These are phyloP conservation scores for Odocoileus virginianus DNA, from an alignment of 2,113 vertebrate genomes.

Conservation along the genomic window DNA sequence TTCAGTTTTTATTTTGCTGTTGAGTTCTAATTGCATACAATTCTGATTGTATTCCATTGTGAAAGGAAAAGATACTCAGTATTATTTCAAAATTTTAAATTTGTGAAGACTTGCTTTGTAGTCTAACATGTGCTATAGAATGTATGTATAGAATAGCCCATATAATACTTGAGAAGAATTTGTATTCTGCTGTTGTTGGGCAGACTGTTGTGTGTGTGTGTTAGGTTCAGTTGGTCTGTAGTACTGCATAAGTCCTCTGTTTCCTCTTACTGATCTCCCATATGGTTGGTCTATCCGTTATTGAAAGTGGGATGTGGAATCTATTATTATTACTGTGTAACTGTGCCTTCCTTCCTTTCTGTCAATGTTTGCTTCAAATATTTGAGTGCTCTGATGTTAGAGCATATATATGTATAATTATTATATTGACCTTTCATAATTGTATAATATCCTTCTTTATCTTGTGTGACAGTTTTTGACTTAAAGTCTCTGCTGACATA, in stretches of 20 bases:
- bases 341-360: not conserved
- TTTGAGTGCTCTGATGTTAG: not conserved
- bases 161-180: not conserved
- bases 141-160: not conserved
- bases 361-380: not conserved
- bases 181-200: not conserved
- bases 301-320: not conserved
- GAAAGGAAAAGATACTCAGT: not conserved
- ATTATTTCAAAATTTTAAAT: not conserved
- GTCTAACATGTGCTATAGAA: not conserved
- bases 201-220: not conserved
- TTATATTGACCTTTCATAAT: not conserved
- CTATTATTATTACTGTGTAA: not conserved
- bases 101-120: not conserved
- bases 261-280: not conserved
- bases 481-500: not conserved
- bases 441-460: not conserved
- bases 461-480: not conserved
- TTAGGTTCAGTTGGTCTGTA: not conserved
- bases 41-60: not conserved
- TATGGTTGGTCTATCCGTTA: not conserved
- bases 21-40: not conserved
- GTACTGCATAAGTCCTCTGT: not conserved
- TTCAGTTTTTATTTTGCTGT: not conserved
- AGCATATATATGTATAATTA: not conserved